Conservation (phyloP, 2,113 vertebrate genomes). For the Phasianus colchicus region DNA sequence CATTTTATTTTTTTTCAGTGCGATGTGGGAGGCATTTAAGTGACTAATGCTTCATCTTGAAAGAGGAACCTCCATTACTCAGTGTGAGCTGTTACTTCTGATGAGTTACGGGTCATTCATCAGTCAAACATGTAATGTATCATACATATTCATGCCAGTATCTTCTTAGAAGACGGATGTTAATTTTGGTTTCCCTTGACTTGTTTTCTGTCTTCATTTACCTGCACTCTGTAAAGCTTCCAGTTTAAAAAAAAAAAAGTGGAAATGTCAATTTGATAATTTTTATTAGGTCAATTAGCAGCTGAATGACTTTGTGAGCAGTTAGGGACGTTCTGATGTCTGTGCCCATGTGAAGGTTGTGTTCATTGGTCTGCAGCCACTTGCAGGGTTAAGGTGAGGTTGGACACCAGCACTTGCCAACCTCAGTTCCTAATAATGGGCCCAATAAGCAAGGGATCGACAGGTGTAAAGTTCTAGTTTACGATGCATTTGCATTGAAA, state of each 20-base stretch:
- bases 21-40: background rate
- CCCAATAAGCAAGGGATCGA: background rate
- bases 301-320: background rate
- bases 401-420: rapidly evolving
- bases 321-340: rapidly evolving
- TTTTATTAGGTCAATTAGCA: background rate
- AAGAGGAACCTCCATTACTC: conserved; percentile 22
- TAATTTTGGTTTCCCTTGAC: conserved; percentile 38
- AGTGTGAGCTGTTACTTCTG: background rate
- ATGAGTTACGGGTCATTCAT: conserved; percentile 15
- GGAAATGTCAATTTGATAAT: background rate
- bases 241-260: background rate
- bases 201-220: conserved; percentile 46
- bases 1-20: background rate
- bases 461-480: background rate
- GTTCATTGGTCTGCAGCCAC: background rate
- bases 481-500: background rate
- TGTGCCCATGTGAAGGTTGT: background rate
- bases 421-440: background rate
- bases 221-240: background rate
- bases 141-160: conserved; percentile 21
- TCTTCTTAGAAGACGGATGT: background rate
- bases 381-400: rapidly evolving
- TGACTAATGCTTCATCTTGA: conserved; percentile 26
- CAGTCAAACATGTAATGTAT: background rate